Percentiles rank a stretch among this genome's conserved stretches.
phyloP scores from a whole-genome alignment of 2,888 invertebrate species.

The Hesperia comma region DNA sequence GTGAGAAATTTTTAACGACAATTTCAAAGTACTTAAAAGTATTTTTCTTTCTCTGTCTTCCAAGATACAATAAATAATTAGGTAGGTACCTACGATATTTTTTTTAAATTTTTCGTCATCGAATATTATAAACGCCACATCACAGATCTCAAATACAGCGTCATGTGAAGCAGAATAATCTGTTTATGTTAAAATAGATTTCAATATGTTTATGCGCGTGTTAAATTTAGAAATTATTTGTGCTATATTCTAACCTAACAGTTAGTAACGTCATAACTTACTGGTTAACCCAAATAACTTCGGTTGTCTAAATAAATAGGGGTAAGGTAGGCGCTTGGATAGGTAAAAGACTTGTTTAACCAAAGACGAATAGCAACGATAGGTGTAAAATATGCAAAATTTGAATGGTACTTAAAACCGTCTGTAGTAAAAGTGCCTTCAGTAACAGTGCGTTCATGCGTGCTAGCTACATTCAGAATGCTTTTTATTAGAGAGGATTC shows the following conservation, averaged over 20 bases:
- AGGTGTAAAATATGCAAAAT: background rate
- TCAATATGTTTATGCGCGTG: slow-evolving; percentile 7
- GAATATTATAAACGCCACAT: background rate
- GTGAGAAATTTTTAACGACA: too few relatives aligned
- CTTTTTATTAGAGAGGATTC: too few relatives aligned
- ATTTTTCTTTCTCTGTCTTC: too few relatives aligned
- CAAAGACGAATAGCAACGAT: background rate
- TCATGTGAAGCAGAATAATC: background rate
- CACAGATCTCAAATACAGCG: background rate
- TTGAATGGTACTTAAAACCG: too few relatives aligned
- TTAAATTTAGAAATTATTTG: slow-evolving; percentile 17
- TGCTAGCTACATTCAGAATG: too few relatives aligned
- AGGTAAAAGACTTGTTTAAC: slow-evolving; percentile 10
- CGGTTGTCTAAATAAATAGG: slow-evolving; percentile 53
- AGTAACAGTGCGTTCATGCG: too few relatives aligned
- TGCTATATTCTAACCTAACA: slow-evolving; percentile 12
- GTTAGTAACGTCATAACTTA: slow-evolving; percentile 41
- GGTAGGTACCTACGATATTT: too few relatives aligned
- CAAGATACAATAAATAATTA: too few relatives aligned
- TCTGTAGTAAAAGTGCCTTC: too few relatives aligned
- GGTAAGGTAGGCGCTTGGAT: slow-evolving; percentile 39
- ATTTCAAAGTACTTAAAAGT: too few relatives aligned
- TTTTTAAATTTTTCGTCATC: too few relatives aligned
- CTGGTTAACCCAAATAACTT: slow-evolving; percentile 52
- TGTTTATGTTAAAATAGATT: slow-evolving; percentile 7